Conservation (phyloP, 35 echinoderm and acorn worm species). For the Ophioderma brevispina region DNA sequence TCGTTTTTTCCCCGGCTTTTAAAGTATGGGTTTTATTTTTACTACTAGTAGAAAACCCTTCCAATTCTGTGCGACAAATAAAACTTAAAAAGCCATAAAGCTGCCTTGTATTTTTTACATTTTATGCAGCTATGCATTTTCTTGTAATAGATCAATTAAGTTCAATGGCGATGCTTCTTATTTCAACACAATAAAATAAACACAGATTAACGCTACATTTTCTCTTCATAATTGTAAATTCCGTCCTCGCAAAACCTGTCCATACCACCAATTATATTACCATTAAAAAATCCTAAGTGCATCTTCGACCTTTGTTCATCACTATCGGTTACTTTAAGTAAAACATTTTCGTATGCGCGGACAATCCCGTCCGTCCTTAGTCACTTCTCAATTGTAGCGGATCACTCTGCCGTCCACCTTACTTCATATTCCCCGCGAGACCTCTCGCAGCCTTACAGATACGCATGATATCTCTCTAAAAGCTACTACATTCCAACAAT, state of each 20-base stretch:
- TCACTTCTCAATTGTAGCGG: conserved; percentile 1
- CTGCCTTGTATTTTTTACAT: too few species aligned
- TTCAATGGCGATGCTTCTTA: too few species aligned
- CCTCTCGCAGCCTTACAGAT: background rate
- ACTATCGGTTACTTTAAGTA: background rate
- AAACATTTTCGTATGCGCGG: conserved; percentile 6
- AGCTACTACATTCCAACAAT: background rate
- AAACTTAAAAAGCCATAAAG: too few species aligned
- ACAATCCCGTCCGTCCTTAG: background rate
- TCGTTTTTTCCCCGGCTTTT: too few species aligned
- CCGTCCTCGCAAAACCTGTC: background rate
- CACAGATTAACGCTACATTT: too few species aligned
- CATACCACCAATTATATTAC: background rate
- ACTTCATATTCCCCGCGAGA: background rate
- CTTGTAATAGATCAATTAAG: too few species aligned
- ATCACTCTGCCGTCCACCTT: background rate
- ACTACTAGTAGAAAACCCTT: too few species aligned
- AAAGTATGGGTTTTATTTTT: too few species aligned
- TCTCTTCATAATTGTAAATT: background rate
- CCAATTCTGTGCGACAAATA: too few species aligned
- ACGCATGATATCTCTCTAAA: background rate
- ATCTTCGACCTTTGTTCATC: background rate
- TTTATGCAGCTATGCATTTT: too few species aligned
- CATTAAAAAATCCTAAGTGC: background rate
- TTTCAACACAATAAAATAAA: too few species aligned